phyloP scores from a whole-genome alignment of 2,113 vertebrate species.

The Daboia siamensis region DNA sequence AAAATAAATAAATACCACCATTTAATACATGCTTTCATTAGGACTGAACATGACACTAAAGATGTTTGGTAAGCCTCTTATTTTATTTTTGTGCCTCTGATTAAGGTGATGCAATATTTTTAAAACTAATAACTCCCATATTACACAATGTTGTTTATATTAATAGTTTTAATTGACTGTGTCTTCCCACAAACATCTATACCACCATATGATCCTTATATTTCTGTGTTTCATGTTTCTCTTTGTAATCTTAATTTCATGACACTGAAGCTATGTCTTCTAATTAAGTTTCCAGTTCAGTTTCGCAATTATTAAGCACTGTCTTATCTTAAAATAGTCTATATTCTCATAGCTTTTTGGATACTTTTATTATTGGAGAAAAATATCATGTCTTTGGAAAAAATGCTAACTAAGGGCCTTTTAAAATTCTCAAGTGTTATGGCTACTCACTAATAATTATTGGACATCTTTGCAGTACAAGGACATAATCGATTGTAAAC shows the following conservation, averaged over 20 bases:
- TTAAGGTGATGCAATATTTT: not conserved
- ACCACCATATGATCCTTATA: not conserved
- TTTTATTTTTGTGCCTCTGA: not conserved
- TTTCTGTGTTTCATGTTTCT: not conserved
- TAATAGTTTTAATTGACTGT: not conserved
- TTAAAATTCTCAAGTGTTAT: not conserved
- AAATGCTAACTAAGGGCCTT: not conserved
- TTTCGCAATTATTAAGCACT: not conserved
- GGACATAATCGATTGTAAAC: not conserved
- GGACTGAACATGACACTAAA: not conserved
- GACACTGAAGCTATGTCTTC: not conserved
- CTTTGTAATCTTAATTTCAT: not conserved
- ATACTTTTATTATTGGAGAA: not conserved
- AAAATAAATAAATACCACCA: not conserved
- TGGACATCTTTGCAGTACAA: not conserved
- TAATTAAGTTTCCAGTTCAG: not conserved
- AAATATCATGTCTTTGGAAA: not conserved
- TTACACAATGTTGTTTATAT: not conserved
- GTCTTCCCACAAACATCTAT: not conserved
- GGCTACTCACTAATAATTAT: not conserved
- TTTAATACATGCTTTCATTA: not conserved
- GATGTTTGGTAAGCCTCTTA: not conserved
- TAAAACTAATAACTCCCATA: not conserved
- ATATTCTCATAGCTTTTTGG: not conserved
- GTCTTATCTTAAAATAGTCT: not conserved